Conservation (phyloP, 2,888 invertebrate genomes). For the Dinocampus coccinellae region DNA sequence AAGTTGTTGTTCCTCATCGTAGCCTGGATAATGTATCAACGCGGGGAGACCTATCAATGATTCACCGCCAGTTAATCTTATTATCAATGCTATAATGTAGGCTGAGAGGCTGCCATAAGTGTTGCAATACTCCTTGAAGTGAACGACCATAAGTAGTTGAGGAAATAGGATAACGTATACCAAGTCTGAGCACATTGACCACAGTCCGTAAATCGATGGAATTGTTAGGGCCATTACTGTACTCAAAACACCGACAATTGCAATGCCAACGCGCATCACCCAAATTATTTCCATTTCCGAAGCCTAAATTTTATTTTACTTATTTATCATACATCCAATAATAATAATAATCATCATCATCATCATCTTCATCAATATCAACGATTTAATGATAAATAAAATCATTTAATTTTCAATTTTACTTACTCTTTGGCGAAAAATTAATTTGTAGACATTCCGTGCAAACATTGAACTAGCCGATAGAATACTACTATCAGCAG, state of each 20-base stretch:
- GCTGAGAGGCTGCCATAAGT: slow-evolving; percentile 96
- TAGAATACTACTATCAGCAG: slow-evolving; percentile 97
- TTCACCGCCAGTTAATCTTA: slow-evolving; percentile 91
- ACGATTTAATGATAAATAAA: background rate
- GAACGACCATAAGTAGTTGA: slow-evolving; percentile 97
- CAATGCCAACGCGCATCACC: slow-evolving; percentile 94
- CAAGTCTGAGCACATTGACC: slow-evolving; percentile 99
- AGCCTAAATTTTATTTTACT: slow-evolving; percentile 72
- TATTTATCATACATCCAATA: background rate
- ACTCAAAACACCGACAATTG: slow-evolving; percentile 91
- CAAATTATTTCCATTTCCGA: slow-evolving; percentile 98
- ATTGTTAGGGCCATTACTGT: slow-evolving; percentile 98
- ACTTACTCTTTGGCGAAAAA: slow-evolving; percentile 90
- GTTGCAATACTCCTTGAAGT: slow-evolving; percentile 94
- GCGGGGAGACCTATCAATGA: slow-evolving; percentile 85
- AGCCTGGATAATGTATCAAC: slow-evolving; percentile 89
- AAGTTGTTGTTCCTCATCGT: slow-evolving; percentile 74
- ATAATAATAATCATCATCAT: background rate
- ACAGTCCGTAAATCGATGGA: slow-evolving; percentile 96
- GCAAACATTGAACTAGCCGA: slow-evolving; percentile 99
- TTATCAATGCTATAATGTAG: slow-evolving; percentile 85
- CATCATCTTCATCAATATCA: background rate
- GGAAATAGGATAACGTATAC: slow-evolving; percentile 99
- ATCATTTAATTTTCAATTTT: background rate
- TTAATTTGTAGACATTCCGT: slow-evolving; percentile 96